Conservation (phyloP, 2,113 vertebrate genomes). For the Passer montanus region DNA sequence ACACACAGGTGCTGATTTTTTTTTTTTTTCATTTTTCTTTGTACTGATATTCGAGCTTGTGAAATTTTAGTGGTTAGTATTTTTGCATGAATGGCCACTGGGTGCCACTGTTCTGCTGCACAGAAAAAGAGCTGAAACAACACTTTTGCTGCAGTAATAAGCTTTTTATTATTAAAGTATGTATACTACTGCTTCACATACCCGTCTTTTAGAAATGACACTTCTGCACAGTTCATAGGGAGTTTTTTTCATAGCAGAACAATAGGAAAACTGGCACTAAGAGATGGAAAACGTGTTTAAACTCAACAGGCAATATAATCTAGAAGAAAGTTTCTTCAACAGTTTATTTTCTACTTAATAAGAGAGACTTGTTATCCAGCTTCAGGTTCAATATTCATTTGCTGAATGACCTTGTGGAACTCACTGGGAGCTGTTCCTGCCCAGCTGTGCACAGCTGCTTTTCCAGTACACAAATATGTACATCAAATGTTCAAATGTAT, state of each 20-base stretch:
- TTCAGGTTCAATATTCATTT: not conserved
- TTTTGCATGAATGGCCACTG: conserved; percentile 61
- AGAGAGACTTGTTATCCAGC: not conserved
- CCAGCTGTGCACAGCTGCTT: not conserved
- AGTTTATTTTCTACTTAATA: not conserved
- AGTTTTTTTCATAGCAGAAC: conserved; percentile 23
- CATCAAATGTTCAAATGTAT: not conserved
- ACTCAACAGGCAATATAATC: not conserved
- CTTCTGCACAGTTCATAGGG: not conserved
- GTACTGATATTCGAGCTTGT: not conserved
- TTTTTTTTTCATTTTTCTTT: not conserved
- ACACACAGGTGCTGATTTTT: not conserved
- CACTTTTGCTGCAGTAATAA: conserved; percentile 19
- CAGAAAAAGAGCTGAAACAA: conserved; percentile 62
- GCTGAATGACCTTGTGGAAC: not conserved
- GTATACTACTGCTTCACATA: not conserved
- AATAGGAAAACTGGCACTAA: conserved; percentile 23
- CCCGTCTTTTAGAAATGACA: not conserved
- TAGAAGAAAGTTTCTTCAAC: not conserved
- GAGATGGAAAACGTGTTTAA: conserved; percentile 23
- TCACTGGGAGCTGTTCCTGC: not conserved
- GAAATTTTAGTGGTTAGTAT: not conserved
- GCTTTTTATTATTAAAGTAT: conserved; percentile 31
- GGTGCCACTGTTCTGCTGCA: conserved; percentile 70
- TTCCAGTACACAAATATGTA: not conserved